These are phyloP conservation scores for Xestia sexstrigata DNA, from an alignment of 2,888 invertebrate species.

Conservation along the genomic window DNA sequence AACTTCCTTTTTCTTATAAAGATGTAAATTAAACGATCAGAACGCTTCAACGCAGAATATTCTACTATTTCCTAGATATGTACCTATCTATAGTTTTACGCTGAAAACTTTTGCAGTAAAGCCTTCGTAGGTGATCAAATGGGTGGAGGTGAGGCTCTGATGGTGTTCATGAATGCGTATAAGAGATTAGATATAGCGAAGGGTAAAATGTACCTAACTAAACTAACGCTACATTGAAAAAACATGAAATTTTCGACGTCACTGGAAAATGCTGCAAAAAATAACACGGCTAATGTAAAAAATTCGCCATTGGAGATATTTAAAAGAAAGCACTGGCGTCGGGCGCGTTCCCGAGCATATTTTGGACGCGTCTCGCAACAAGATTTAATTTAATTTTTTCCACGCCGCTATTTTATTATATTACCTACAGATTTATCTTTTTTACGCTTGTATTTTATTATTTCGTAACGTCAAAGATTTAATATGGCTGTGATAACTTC, in stretches of 20 bases:
- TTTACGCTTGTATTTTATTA: constrained; percentile 71
- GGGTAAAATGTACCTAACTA: not conserved
- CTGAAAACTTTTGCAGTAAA: not conserved
- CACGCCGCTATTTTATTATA: constrained; percentile 72
- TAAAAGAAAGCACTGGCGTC: constrained; percentile 55
- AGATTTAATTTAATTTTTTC: constrained; percentile 74
- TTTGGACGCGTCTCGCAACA: constrained; percentile 66
- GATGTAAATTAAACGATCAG: constrained; percentile 11
- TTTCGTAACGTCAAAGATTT: constrained; percentile 64
- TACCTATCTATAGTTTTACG: not conserved
- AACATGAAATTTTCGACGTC: constrained; percentile 2
- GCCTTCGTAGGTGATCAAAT: not conserved
- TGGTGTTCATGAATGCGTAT: not conserved
- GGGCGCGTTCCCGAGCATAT: constrained; percentile 66
- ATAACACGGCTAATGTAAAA: constrained; percentile 37
- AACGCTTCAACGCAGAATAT: not conserved
- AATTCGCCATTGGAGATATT: constrained; percentile 62
- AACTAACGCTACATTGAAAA: constrained; percentile 1
- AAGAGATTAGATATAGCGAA: not conserved
- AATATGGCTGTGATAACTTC: constrained; percentile 50
- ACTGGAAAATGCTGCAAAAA: constrained; percentile 26
- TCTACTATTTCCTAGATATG: not conserved
- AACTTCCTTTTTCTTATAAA: not conserved
- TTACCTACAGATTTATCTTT: constrained; percentile 69
- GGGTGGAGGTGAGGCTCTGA: not conserved